A percentile compares a stretch with the other conserved stretches of the same genome.
Conservation (phyloP, 2,113 vertebrate genomes). For the Vulpes ferrilata region DNA sequence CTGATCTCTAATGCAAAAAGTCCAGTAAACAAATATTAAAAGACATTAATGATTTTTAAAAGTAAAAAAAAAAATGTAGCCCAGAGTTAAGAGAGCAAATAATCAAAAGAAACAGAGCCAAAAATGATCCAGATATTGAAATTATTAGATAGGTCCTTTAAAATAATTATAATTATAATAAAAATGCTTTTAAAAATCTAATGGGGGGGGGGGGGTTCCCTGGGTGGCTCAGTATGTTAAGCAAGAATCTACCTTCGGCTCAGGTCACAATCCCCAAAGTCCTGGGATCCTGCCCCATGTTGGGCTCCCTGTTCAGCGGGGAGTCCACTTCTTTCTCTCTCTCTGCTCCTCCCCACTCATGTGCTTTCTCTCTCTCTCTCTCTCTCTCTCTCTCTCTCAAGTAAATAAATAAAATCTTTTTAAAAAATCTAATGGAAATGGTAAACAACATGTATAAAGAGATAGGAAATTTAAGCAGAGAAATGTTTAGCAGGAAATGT, state of each 20-base stretch:
- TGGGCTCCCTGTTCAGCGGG: too few relatives aligned
- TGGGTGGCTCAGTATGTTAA: too few relatives aligned
- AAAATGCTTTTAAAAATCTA: not conserved
- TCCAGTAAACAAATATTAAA: not conserved
- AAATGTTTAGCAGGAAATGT: not conserved
- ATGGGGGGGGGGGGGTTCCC: too few relatives aligned
- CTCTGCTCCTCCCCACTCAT: too few relatives aligned
- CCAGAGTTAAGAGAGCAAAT: not conserved
- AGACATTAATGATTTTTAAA: not conserved
- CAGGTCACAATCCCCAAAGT: too few relatives aligned
- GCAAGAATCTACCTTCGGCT: too few relatives aligned
- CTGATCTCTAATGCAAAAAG: not conserved
- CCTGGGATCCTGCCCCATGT: too few relatives aligned
- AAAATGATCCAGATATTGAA: not conserved
- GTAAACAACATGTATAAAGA: not conserved
- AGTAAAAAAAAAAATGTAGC: not conserved
- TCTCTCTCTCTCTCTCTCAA: not conserved
- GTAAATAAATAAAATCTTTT: not conserved
- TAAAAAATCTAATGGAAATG: not conserved
- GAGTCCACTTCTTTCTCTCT: too few relatives aligned
- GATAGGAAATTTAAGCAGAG: not conserved
- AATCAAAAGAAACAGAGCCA: not conserved
- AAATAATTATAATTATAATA: not conserved
- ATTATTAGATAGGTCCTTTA: slow-evolving; percentile 16
- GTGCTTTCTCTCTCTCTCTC: not conserved